Base-by-base conservation (phyloP, 1,140 invertebrate species). In the Cryptotermes secundus region DNA sequence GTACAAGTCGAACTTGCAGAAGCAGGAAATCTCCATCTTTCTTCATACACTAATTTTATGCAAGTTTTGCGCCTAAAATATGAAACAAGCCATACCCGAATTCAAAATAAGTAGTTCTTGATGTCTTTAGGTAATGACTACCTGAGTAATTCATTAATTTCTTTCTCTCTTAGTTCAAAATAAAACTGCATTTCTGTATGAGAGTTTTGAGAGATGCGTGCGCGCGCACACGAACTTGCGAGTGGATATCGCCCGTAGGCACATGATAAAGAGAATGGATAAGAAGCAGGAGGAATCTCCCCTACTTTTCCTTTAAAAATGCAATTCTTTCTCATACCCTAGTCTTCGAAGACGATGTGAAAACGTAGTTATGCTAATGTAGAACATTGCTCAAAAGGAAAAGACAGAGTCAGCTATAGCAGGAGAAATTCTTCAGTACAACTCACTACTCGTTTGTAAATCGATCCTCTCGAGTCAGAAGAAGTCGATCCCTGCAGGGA, bases 371-470 rank as follows among this genome's bases (percentile, higher is more conserved):
- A 72, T 72, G 59, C 59, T 72, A 72, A 72, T 72, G 59, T 31
- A n/a, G 59, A 31, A 72, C 59, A 72, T 72, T 72, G 26, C 59
- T 72, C 59, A 72, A 72, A 72, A 72, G 59, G 59, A 31, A 72
- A 72, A 72, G 59, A 31, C 59, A 72, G 59, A 72, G n/a, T 31
- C 10, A 9, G n/a, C 59, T 72, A 72, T 72, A 31, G n/a, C 59
- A 72, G 2, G 9, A 72, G 59, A 72, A 72, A 72, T 72, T 72
- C 59, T 72, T 72, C 59, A 72, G n/a, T 14, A 72, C 31, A 72
- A 72, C n/a, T 72, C 59, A n/a, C 59, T 72, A 72, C 59, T 72
- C 59, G 59, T 72, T 72, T 72, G 59, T 72, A 72, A 72, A 72
- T 72, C 59, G 59, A 72, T 72, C 59, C 59, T 72, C 59, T 72